Base-by-base conservation (phyloP, 2,797 vertebrate species). In the Pagetopsis macropterus region DNA sequence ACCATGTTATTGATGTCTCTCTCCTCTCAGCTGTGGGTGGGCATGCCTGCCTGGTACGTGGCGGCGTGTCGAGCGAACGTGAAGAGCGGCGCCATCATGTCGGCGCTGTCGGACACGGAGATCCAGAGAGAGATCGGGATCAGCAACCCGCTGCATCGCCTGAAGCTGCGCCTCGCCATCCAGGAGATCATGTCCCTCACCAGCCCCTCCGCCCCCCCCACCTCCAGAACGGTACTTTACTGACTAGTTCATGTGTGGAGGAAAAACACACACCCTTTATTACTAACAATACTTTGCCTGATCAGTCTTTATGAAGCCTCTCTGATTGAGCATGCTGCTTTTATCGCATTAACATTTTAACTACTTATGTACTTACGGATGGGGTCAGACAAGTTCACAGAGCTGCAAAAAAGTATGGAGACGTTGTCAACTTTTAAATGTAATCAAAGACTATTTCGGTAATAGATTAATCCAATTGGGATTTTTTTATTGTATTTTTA, bases 11-110 rank as follows among this genome's bases (percentile, higher is more conserved):
- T 48, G 51, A 3, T 8, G 1, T 10, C 1, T 59, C 33, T 84
- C 12, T 46, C n/a, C 0, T 61, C 46, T 74, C 87, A 99, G 98
- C 94, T 99, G 76, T 99, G 98, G 98, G 98, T 99, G 49, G 98
- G 98, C 43, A 99, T 99, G 98, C 98, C 98, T 0, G 97, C 98
- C 58, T 99, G 98, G 98, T 99, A 99, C 3, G 98, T 99, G 87
- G 98, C 98, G 0, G 98, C 98, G 0, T 99, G 98, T 83, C 95
- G 98, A 23, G 98, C 98, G 62, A 99, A 99, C 0, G 98, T 99
- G 89, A 99, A 99, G 84, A 99, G 97, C 0, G 98, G 98, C 3
- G 98, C 98, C 79, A 99, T 99, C 77, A 99, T 99, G 98, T 99
- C 98, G 0, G 97, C 98, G 0, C 91, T 99, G 58, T 99, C 98